These are phyloP conservation scores for Nyctibius bracteatus DNA, from an alignment of 2,113 vertebrate species.

Conservation along the genomic window DNA sequence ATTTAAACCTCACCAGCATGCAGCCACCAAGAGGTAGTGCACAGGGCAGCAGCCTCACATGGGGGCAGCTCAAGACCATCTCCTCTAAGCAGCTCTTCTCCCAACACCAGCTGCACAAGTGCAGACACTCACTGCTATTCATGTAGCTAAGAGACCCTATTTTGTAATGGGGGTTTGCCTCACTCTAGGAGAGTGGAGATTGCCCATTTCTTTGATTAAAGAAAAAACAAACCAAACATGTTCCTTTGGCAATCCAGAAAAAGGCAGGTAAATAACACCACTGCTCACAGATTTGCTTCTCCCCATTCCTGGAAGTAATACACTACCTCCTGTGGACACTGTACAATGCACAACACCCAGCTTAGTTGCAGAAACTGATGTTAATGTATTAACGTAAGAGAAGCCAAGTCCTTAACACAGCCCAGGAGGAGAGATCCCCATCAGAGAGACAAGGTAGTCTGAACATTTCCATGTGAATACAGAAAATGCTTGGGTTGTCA, in stretches of 20 bases:
- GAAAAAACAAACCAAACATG: background rate
- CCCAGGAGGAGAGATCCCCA: background rate
- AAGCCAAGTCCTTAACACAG: background rate
- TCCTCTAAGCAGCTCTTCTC: background rate
- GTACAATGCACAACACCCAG: background rate
- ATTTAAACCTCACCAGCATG: background rate
- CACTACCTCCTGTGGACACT: background rate
- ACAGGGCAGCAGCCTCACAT: background rate
- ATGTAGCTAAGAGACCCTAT: background rate
- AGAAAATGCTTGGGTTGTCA: background rate
- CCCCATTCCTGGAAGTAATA: background rate
- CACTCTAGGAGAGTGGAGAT: background rate
- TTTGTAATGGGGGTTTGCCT: background rate
- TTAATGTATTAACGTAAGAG: background rate
- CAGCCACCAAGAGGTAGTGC: fast-evolving
- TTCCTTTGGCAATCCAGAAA: background rate
- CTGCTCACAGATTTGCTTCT: background rate
- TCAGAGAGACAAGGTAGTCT: background rate
- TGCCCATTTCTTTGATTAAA: background rate
- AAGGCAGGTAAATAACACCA: background rate
- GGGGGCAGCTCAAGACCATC: background rate
- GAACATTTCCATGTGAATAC: background rate
- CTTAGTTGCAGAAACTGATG: background rate
- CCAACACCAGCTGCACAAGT: background rate
- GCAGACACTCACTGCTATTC: background rate